phyloP scores from a whole-genome alignment of 53 echinoderm and acorn worm species.

The Holothuria leucospilota region DNA sequence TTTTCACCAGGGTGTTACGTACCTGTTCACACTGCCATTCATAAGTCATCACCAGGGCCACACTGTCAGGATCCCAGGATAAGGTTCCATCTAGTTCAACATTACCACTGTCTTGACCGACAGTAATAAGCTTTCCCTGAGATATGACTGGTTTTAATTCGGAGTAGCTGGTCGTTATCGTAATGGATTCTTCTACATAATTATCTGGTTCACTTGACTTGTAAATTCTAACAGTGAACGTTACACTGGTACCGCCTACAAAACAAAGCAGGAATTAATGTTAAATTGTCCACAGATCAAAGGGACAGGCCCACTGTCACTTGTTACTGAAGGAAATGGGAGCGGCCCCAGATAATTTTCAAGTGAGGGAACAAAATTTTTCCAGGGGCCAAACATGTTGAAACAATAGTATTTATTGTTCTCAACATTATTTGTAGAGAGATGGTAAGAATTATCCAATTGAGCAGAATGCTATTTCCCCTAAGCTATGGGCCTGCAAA shows the following conservation, averaged over 20 bases:
- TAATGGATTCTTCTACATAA: slow-evolving; percentile 54
- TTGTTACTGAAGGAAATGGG: no score
- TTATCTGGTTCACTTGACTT: slow-evolving; percentile 61
- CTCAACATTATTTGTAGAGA: no score
- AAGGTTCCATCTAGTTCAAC: slow-evolving; percentile 69
- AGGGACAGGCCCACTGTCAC: not conserved
- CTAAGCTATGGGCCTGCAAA: no score
- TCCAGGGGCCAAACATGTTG: no score
- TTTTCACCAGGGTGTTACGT: not conserved
- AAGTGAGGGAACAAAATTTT: no score
- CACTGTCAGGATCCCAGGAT: slow-evolving; percentile 75
- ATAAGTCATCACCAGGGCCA: slow-evolving; percentile 67
- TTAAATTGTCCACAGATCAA: not conserved
- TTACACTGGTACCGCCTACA: slow-evolving; percentile 67
- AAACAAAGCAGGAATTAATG: not conserved
- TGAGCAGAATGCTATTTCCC: no score
- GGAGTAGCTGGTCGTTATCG: slow-evolving; percentile 63
- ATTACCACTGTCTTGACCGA: slow-evolving; percentile 77
- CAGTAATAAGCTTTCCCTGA: slow-evolving; percentile 70
- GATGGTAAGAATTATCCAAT: no score
- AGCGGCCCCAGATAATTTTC: no score
- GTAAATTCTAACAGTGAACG: slow-evolving; percentile 77
- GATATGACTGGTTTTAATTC: slow-evolving; percentile 71
- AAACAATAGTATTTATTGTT: no score
- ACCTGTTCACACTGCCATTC: slow-evolving; percentile 85